Conservation (phyloP, 2,113 vertebrate species). For the Spea bombifrons region DNA sequence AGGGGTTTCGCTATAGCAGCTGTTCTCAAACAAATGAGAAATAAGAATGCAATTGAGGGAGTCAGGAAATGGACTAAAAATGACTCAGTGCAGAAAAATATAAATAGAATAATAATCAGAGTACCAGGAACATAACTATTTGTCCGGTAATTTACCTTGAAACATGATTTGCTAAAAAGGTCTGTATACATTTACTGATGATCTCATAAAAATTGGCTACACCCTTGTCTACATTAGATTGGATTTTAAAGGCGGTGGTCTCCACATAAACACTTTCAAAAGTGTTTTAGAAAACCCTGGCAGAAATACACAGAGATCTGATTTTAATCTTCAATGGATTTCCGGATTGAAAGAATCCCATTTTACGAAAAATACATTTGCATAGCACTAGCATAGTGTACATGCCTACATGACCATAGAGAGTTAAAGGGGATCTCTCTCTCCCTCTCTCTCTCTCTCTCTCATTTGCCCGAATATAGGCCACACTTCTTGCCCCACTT, state of each 20-base stretch:
- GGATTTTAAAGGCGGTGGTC: too few species aligned
- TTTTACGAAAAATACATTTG: too few species aligned
- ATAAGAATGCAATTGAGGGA: constrained; percentile 1
- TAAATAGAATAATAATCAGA: neutral
- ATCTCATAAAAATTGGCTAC: neutral
- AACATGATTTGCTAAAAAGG: neutral
- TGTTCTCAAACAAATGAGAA: constrained; percentile 20
- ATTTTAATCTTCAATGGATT: neutral
- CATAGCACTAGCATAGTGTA: too few species aligned
- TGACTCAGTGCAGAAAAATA: constrained; percentile 29
- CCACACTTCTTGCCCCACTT: too few species aligned
- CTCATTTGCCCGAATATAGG: too few species aligned
- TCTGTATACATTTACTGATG: neutral
- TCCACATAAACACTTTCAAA: neutral
- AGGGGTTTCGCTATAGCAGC: neutral
- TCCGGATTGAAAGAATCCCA: too few species aligned
- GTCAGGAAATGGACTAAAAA: constrained; percentile 22
- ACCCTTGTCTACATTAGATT: neutral
- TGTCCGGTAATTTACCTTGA: neutral
- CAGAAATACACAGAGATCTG: neutral
- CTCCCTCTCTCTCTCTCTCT: too few species aligned
- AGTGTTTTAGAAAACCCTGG: neutral
- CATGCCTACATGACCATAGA: too few species aligned
- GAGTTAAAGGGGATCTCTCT: too few species aligned
- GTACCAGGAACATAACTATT: constrained; percentile 16